A percentile compares a stretch with the other conserved stretches of the same genome.
phyloP scores from a whole-genome alignment of 2,113 vertebrate genomes.

The Petrocephalus zakoni region DNA sequence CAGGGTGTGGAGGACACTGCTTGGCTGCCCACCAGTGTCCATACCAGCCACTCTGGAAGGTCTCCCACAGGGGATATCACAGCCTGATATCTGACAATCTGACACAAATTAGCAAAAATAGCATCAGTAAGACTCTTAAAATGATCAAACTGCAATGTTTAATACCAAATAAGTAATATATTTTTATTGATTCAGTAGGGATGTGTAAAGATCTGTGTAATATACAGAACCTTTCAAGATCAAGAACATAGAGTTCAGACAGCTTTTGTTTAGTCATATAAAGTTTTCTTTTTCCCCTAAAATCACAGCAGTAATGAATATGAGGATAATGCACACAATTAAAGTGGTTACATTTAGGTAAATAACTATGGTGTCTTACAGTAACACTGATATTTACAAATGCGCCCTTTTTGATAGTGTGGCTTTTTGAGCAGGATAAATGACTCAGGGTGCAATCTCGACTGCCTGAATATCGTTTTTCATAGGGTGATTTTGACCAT shows the following conservation, averaged over 20 bases:
- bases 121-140: neutral
- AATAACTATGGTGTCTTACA: neutral
- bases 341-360: neutral
- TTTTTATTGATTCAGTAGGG: neutral
- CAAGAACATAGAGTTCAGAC: neutral
- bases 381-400: neutral
- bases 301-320: neutral
- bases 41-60: neutral
- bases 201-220: neutral
- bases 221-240: neutral
- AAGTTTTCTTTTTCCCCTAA: neutral
- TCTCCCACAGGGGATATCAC: neutral
- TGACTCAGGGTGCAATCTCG: neutral
- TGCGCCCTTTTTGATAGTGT: neutral
- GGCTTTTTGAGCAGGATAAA: neutral
- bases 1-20: no score
- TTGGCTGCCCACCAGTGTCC: neutral
- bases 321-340: neutral
- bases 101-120: neutral
- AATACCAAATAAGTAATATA: neutral
- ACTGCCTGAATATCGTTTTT: neutral
- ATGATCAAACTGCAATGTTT: neutral
- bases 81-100: neutral
- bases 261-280: neutral
- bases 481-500: neutral